Base-by-base conservation (phyloP, 2,888 invertebrate species). In the Drosophila kambysellisi region DNA sequence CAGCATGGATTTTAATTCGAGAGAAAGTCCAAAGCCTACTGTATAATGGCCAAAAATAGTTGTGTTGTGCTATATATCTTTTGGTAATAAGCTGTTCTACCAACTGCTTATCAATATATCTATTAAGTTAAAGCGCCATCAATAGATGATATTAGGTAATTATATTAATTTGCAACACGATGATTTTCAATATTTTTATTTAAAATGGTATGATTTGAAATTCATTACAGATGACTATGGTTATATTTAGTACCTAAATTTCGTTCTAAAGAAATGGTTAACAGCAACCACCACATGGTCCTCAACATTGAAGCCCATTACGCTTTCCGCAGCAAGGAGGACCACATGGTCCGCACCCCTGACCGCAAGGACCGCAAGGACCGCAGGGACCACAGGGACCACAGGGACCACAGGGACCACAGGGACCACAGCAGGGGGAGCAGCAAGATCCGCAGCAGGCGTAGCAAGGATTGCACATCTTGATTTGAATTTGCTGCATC, bases 391-490 rank as follows among this genome's bases (percentile, higher is more conserved):
- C 70, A 12, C 74, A 72, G 20, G 64, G 50, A 2, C 46, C 57
- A n/a, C 20, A 20, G 51, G 75, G 61, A 2, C 70, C 12, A n/a
- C 59, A 73, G 32, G 20, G 20, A 25, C 20, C 20, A 25, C 70
- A 72, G 0, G 75, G 61, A 2, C 70, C 12, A n/a, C 59, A 73
- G 32, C 73, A 76, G 6, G 67, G 63, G 12, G 66, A 37, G 41
- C 72, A 75, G 48, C 54, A 43, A 3, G 57, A 43, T n/a, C 71
- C 59, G 39, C 64, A 57, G 33, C 78, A 74, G 33, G 79, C 65
- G n/a, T 67, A 61, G 64, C 80, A 74, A 3, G 76, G 54, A 59
- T 64, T 56, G 37, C 82, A 83, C 76, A 83, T 80, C 51, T 59
- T 83, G 58, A 48, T 33, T 6, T 4, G 11, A 15, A 17, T 6